A percentile compares a stretch with the other conserved stretches of the same genome.
Evolutionary conservation across 2,113 vertebrate species (phyloP).

Genomic region (Halcyon senegalensis): DNA sequence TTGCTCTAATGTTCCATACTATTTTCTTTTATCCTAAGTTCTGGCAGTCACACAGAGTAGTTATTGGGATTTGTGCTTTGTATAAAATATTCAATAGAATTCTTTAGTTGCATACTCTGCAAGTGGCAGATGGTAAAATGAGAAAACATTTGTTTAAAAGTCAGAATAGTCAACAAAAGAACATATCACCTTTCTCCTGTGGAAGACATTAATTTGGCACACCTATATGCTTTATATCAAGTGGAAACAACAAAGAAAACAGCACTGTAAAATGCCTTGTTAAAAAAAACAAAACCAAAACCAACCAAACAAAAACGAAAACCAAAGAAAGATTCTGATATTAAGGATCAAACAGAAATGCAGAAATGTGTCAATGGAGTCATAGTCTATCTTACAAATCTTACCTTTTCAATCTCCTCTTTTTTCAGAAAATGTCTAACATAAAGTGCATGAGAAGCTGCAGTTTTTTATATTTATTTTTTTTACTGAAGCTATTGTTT

Average conservation of each 20-base stretch:
- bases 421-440: neutral
- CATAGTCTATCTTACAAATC: neutral
- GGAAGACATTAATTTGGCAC: neutral
- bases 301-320: no score
- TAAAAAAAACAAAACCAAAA: neutral
- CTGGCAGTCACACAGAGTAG: neutral
- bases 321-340: neutral
- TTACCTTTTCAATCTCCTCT: neutral
- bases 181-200: neutral
- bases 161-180: conserved; percentile 14
- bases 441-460: neutral
- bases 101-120: neutral
- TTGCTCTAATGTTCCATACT: neutral
- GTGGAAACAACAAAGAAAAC: neutral
- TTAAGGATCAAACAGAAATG: neutral
- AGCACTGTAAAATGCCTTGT: neutral
- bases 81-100: conserved; percentile 24
- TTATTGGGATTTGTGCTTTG: neutral
- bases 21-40: neutral
- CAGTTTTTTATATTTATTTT: neutral
- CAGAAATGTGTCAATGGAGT: neutral
- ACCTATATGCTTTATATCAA: neutral
- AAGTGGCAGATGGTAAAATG: conserved; percentile 1
- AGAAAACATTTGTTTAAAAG: conserved; percentile 26
- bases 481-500: neutral